phyloP scores from a whole-genome alignment of 2,888 invertebrate species.

The Acrobasis suavella region DNA sequence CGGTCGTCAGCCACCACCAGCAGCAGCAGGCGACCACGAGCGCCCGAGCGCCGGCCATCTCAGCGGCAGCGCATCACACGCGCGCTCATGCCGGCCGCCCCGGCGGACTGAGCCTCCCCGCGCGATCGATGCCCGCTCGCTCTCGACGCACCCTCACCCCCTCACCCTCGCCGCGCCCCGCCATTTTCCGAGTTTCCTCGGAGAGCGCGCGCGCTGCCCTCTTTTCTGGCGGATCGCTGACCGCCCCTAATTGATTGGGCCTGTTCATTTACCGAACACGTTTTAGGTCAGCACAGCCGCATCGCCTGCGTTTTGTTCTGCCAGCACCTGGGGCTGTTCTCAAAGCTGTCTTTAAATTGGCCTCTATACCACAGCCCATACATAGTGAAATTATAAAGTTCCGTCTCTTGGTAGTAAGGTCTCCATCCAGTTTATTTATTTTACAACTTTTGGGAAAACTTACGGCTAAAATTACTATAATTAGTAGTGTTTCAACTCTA shows the following conservation, averaged over 20 bases:
- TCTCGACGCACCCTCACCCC: slow-evolving; percentile 67
- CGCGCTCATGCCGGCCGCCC: slow-evolving; percentile 81
- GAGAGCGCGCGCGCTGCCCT: slow-evolving; percentile 84
- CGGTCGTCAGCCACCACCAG: slow-evolving; percentile 80
- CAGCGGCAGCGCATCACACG: slow-evolving; percentile 80
- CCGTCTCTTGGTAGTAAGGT: no score
- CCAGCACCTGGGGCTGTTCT: slow-evolving; percentile 13
- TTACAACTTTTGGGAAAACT: no score
- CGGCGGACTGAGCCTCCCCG: slow-evolving; percentile 73
- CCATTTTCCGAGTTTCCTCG: slow-evolving; percentile 78
- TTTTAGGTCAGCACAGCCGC: slow-evolving; percentile 79
- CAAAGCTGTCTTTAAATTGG: neutral
- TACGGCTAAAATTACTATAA: no score
- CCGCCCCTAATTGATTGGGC: slow-evolving; percentile 81
- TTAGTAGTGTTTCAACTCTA: no score
- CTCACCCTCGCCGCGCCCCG: slow-evolving; percentile 57
- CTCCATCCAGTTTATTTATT: no score
- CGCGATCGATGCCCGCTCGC: slow-evolving; percentile 70
- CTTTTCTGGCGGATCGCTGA: slow-evolving; percentile 79
- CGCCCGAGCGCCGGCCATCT: slow-evolving; percentile 82
- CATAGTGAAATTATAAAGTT: neutral
- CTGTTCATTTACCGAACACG: slow-evolving; percentile 73
- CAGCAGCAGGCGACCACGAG: slow-evolving; percentile 79
- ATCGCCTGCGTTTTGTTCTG: slow-evolving; percentile 52
- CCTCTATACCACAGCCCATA: neutral